A percentile compares a stretch with the other conserved stretches of the same genome.
phyloP scores from a whole-genome alignment of 2,888 invertebrate species.

The Protodeltote pygarga region DNA sequence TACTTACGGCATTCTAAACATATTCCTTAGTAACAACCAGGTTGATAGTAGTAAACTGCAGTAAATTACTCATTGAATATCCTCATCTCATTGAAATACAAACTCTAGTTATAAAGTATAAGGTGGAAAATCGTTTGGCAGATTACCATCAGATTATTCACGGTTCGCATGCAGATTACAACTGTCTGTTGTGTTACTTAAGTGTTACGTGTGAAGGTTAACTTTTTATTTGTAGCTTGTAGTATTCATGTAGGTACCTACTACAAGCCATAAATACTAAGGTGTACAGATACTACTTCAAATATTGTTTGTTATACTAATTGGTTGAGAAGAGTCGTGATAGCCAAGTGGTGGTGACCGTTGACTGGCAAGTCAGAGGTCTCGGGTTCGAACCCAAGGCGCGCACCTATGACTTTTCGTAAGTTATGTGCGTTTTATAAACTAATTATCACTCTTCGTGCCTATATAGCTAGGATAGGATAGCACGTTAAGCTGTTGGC shows the following conservation, averaged over 20 bases:
- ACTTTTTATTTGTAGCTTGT: slow-evolving; percentile 20
- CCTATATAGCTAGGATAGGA: too few species aligned
- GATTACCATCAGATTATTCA: slow-evolving; percentile 9
- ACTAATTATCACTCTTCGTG: too few species aligned
- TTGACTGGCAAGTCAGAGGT: too few species aligned
- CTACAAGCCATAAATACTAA: background rate
- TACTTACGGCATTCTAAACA: slow-evolving; percentile 46
- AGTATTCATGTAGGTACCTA: slow-evolving; percentile 3
- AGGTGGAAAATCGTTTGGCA: slow-evolving; percentile 7
- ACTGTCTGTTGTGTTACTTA: slow-evolving; percentile 22
- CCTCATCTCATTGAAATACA: slow-evolving; percentile 1
- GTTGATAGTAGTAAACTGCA: slow-evolving; percentile 45
- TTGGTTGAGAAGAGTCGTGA: too few species aligned
- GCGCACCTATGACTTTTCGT: too few species aligned
- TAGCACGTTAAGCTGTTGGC: too few species aligned
- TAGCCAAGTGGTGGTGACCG: too few species aligned
- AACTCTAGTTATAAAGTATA: slow-evolving; percentile 2
- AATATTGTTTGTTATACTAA: background rate
- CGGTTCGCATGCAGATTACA: slow-evolving; percentile 34
- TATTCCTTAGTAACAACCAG: slow-evolving; percentile 49
- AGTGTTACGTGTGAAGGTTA: slow-evolving; percentile 37
- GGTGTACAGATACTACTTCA: background rate
- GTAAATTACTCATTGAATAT: slow-evolving; percentile 46
- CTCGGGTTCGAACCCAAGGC: too few species aligned
- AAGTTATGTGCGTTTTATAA: too few species aligned